Conservation (phyloP, 2,113 vertebrate genomes). For the Oplegnathus fasciatus region DNA sequence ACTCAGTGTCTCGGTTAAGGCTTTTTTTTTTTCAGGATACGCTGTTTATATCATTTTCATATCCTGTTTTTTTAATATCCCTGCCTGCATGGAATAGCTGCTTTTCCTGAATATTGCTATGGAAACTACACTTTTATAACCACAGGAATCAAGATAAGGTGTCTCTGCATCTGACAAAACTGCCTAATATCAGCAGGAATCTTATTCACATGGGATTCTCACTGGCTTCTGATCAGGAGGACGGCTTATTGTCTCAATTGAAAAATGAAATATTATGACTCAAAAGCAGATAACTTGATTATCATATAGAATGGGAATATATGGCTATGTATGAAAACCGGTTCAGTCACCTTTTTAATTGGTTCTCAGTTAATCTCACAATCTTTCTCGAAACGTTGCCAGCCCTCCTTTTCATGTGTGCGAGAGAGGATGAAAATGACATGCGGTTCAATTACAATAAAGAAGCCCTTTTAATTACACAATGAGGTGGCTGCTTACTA, state of each 20-base stretch:
- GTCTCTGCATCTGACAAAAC: neutral
- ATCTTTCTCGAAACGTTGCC: conserved; percentile 15
- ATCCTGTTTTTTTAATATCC: conserved; percentile 36
- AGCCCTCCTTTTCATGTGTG: conserved; percentile 27
- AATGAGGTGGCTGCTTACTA: conserved; percentile 59
- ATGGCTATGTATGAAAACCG: neutral
- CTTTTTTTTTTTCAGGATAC: neutral
- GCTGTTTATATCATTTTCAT: conserved; percentile 5
- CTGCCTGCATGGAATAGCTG: neutral
- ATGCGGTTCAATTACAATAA: conserved; percentile 72
- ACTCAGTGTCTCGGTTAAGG: neutral
- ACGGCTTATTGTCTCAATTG: conserved; percentile 8
- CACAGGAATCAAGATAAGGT: conserved; percentile 34
- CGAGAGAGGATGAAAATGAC: conserved; percentile 51
- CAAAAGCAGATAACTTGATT: neutral
- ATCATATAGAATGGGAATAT: neutral
- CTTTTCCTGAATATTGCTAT: conserved; percentile 40
- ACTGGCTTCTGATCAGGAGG: neutral
- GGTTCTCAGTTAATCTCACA: conserved; percentile 29
- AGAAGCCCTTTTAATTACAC: conserved; percentile 74
- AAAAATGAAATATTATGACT: conserved; percentile 7
- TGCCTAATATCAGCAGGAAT: conserved; percentile 30
- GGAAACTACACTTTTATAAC: conserved; percentile 26
- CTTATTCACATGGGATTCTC: neutral
- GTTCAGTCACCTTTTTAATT: conserved; percentile 43